These are phyloP conservation scores for Clavelina lepadiformis DNA, from an alignment of 23 tunicate genomes.

Conservation along the genomic window DNA sequence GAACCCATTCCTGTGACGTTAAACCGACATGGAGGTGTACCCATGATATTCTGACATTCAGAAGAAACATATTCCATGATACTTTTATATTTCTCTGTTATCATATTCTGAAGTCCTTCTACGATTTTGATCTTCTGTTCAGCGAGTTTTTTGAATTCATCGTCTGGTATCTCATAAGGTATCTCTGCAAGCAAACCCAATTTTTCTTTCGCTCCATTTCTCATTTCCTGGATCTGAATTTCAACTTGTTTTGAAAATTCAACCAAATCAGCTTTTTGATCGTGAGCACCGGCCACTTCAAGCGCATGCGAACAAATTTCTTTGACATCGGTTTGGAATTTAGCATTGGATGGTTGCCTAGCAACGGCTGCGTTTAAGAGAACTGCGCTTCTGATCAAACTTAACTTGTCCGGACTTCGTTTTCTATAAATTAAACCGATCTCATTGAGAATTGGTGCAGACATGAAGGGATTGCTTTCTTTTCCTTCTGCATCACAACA, in stretches of 20 bases:
- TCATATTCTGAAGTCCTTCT: constrained; percentile 1
- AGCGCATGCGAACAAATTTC: constrained; percentile 13
- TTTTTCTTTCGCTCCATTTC: not conserved
- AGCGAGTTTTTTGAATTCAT: not conserved
- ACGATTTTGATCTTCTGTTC: constrained; percentile 1
- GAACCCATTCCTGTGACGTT: constrained; percentile 42
- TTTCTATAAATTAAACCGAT: too few relatives aligned
- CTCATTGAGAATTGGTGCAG: too few relatives aligned
- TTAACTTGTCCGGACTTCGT: too few relatives aligned
- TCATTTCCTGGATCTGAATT: not conserved
- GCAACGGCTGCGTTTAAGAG: constrained; percentile 9
- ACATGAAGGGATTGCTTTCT: too few relatives aligned
- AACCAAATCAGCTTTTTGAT: not conserved
- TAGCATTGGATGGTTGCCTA: not conserved
- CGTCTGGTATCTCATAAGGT: not conserved
- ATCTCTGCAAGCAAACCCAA: not conserved
- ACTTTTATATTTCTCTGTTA: constrained; percentile 15
- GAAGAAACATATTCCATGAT: constrained; percentile 26
- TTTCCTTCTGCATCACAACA: too few relatives aligned
- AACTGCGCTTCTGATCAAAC: constrained; percentile 13
- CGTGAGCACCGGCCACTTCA: not conserved
- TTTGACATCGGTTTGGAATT: not conserved
- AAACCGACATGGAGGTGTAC: constrained; percentile 43
- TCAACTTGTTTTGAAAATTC: not conserved
- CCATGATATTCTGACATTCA: constrained; percentile 27